Evolutionary conservation across 2,888 invertebrate genomes (phyloP).

Genomic region (Dryobotodes eremita): DNA sequence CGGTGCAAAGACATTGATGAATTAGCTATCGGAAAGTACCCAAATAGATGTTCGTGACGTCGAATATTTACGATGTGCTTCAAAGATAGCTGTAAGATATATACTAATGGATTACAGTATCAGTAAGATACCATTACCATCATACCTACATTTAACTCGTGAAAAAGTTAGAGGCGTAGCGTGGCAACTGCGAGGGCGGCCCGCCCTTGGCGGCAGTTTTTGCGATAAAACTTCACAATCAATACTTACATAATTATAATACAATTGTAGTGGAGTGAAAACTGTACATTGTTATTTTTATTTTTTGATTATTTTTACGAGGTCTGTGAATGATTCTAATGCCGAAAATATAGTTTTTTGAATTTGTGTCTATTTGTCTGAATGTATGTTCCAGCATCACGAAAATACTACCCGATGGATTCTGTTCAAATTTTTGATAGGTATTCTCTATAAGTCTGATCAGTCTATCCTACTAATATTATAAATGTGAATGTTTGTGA

Average conservation of each 20-base stretch:
- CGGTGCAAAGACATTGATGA: constrained; percentile 33
- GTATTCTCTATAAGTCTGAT: no score
- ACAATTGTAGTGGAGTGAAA: no score
- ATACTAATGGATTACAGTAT: constrained; percentile 13
- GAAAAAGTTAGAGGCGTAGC: neutral
- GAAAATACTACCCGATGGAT: no score
- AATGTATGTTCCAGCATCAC: no score
- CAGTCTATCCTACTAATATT: no score
- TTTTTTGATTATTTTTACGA: no score
- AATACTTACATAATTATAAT: neutral
- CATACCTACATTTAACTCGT: neutral
- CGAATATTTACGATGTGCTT: constrained; percentile 10
- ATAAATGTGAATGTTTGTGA: no score
- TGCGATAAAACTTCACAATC: neutral
- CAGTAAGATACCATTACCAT: neutral
- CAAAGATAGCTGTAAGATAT: constrained; percentile 33
- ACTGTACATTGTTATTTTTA: no score
- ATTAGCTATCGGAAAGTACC: constrained; percentile 18
- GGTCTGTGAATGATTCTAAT: no score
- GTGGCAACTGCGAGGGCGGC: neutral
- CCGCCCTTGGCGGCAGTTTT: neutral
- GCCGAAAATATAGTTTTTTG: no score
- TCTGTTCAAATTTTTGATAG: no score
- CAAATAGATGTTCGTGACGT: constrained; percentile 11
- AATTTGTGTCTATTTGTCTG: no score